Conservation (phyloP, 2,797 vertebrate species). For the Ispidina picta region DNA sequence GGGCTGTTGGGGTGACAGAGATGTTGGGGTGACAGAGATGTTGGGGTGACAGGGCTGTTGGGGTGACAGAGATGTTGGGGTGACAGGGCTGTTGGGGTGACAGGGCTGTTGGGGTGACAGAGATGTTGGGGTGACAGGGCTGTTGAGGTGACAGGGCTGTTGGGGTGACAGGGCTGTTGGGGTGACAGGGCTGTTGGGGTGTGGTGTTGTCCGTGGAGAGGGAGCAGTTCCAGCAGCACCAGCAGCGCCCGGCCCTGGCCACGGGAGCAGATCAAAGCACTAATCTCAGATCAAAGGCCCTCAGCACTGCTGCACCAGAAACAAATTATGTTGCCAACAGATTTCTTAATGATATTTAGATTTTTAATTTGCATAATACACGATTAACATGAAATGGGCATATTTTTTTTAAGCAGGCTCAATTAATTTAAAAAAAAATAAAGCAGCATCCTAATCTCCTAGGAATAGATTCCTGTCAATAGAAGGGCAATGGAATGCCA, state of each 20-base stretch:
- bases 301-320: slow-evolving; percentile 39
- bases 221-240: background rate
- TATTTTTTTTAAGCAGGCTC: background rate
- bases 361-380: slow-evolving; percentile 69
- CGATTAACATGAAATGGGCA: slow-evolving; percentile 39
- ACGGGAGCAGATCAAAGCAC: slow-evolving; percentile 64
- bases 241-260: background rate
- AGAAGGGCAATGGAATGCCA: background rate
- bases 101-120: no score
- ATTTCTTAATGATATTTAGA: slow-evolving; percentile 70
- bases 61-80: no score
- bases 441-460: background rate
- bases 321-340: slow-evolving; percentile 64
- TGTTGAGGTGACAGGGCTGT: no score
- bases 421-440: slow-evolving; percentile 16
- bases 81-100: no score
- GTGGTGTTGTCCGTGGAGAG: slow-evolving; percentile 11
- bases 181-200: background rate
- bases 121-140: no score
- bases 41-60: no score
- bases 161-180: no score
- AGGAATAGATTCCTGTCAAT: background rate
- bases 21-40: no score
- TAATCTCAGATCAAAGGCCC: slow-evolving; percentile 71
- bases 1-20: no score